Evolutionary conservation across 2,888 invertebrate species (phyloP), one percentile per base, ranked within the genome.

Genomic region (Rotaria magnacalcarata): DNA sequence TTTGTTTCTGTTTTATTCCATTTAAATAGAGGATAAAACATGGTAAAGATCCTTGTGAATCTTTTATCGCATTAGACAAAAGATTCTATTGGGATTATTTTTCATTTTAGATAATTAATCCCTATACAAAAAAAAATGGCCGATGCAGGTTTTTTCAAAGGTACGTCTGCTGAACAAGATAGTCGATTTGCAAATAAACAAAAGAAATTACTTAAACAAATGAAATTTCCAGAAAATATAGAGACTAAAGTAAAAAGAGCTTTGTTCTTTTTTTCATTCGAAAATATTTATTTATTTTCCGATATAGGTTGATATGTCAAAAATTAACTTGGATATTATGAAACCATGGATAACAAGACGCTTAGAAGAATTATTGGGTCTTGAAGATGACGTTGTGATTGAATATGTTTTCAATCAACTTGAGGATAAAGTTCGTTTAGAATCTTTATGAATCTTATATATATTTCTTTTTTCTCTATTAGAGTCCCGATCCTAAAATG

Each of bases 161-260:
- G 99, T 88, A 99, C 98, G 56, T 97, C 95, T 90, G 95, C 97
- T 87, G 97, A 98, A 92, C 99, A 99, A 92, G 99, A 99, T 92
- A 97, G 96, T 90, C 94, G 99, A 90, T 99, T 99, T 93, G 95
- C 97, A 90, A 98, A 99, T 92, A 99, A 99, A 92, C 97, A 98
- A 92, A 98, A 99, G 92, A 99, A 99, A 91, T 93, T 99, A 85
- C 94, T 99, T 92, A 98, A 97, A 92, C 96, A 96, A 91, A 97
- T 99, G 97, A 96, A 95, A 92, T 99, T 99, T 91, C 96, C 95
- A 58, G 96, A 97, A 90, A 95, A 95, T 89, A 93, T 99, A 84
- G 94, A 95, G 88, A 95, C 95, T 91, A 96, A 96, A 93, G 97
- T 96, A 91, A 90, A 89, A 84, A 50, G 10, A 60, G 19, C 21